Conservation (phyloP, 30 jellyfish, hydroid and myxozoan species). For the Hydractinia symbiolongicarpus region DNA sequence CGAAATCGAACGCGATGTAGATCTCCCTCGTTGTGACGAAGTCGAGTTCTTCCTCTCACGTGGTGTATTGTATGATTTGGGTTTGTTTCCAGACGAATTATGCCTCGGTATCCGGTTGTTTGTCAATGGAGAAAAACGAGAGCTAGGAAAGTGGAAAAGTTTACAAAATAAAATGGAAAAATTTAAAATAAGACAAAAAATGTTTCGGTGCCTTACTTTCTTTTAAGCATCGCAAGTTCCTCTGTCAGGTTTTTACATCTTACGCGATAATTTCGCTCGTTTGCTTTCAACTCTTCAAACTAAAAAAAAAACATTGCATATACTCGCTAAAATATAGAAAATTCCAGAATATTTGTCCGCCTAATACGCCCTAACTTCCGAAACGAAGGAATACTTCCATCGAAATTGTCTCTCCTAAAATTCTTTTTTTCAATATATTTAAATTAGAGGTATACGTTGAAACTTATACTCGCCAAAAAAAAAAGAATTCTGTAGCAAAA, state of each 20-base stretch:
- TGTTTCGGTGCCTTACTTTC: constrained; percentile 52
- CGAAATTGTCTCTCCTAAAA: too few relatives aligned
- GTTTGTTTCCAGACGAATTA: background rate
- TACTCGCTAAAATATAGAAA: background rate
- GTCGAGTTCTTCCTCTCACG: constrained; percentile 16
- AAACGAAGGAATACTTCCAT: too few relatives aligned
- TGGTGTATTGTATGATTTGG: background rate
- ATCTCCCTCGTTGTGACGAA: constrained; percentile 7
- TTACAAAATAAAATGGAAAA: background rate
- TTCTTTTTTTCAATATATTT: too few relatives aligned
- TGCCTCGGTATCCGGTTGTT: constrained; percentile 1
- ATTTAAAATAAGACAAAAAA: background rate
- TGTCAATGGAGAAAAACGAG: constrained; percentile 17
- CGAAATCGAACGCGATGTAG: constrained; percentile 19
- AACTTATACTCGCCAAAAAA: too few relatives aligned
- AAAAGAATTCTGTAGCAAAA: too few relatives aligned
- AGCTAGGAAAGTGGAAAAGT: background rate
- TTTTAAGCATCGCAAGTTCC: constrained; percentile 58
- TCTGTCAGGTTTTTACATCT: constrained; percentile 68
- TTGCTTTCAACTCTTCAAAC: constrained; percentile 73
- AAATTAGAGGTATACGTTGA: too few relatives aligned
- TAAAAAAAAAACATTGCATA: background rate
- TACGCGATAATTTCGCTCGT: constrained; percentile 61
- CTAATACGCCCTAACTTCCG: too few relatives aligned
- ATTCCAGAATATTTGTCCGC: too few relatives aligned